Evolutionary conservation across 2,797 vertebrate genomes (phyloP).

Genomic region (Sphenodon punctatus): DNA sequence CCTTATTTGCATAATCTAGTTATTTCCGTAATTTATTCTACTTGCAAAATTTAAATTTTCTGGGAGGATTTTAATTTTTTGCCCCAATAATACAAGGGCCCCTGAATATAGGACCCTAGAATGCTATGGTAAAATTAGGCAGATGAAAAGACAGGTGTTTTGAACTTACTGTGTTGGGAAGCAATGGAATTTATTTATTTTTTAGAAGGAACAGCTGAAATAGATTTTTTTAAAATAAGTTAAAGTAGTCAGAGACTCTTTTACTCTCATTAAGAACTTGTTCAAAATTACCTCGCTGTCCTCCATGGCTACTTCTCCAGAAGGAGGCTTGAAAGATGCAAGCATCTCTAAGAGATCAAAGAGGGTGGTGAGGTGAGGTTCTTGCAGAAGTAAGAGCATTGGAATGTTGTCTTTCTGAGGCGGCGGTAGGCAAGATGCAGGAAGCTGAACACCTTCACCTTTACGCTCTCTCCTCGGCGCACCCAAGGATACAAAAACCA

Average conservation of each 20-base stretch:
- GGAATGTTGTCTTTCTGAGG: conserved; percentile 99
- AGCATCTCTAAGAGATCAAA: conserved; percentile 98
- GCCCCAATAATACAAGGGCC: too few relatives aligned
- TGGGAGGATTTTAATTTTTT: too few relatives aligned
- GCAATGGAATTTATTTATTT: too few relatives aligned
- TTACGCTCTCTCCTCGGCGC: conserved; percentile 95
- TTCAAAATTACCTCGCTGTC: conserved; percentile 83
- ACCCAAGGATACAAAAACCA: conserved; percentile 98
- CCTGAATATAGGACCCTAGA: too few relatives aligned
- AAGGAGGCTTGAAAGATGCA: conserved; percentile 94
- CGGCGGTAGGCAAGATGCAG: conserved; percentile 94
- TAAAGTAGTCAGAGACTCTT: neutral
- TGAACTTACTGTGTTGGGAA: too few relatives aligned
- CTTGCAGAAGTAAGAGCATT: conserved; percentile 96
- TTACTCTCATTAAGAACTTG: neutral
- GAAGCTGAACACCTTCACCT: conserved; percentile 95
- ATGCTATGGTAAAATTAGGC: too few relatives aligned
- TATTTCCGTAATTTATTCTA: too few relatives aligned
- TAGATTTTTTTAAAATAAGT: neutral
- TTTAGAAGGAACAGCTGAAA: neutral
- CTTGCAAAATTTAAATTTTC: too few relatives aligned
- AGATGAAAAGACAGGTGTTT: too few relatives aligned
- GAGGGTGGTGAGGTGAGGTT: conserved; percentile 96
- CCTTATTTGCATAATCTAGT: neutral
- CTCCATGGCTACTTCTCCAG: conserved; percentile 83